These are phyloP conservation scores for Pachyramphus minor DNA, from an alignment of 2,113 vertebrate genomes.

Conservation along the genomic window DNA sequence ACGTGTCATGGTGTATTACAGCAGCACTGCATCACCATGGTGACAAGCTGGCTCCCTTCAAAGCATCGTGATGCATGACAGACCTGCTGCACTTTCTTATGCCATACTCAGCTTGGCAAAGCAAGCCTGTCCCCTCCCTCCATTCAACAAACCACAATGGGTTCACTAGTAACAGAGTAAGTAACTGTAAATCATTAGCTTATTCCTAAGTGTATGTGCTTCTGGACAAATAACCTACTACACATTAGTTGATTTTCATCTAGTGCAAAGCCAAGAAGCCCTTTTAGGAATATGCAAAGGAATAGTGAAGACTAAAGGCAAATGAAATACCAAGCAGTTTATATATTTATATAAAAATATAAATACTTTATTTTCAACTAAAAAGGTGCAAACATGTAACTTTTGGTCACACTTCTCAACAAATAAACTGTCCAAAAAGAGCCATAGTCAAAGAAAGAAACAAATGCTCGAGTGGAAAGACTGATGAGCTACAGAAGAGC, in stretches of 20 bases:
- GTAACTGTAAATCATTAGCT: neutral
- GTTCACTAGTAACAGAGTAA: neutral
- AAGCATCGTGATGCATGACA: neutral
- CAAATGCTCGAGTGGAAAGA: constrained; percentile 72
- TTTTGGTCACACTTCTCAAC: constrained; percentile 98
- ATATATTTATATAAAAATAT: constrained; percentile 99
- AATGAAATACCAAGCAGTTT: constrained; percentile 72
- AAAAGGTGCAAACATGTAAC: constrained; percentile 99
- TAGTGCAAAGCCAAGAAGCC: neutral
- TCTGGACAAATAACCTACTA: neutral
- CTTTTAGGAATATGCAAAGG: neutral
- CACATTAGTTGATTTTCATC: neutral
- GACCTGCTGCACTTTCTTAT: neutral
- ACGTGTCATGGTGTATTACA: neutral
- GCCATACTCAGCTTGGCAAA: neutral
- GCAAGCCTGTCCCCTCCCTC: neutral
- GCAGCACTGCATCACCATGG: neutral
- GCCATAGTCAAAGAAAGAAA: constrained; percentile 79
- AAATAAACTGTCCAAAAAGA: constrained; percentile 86
- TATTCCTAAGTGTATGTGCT: neutral
- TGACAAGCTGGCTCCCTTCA: neutral
- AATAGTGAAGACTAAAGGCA: neutral
- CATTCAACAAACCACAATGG: neutral
- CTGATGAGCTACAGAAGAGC: constrained; percentile 13
- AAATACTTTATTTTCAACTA: constrained; percentile 98